Conservation (phyloP, 2,113 vertebrate species). For the Beaufortia kweichowensis region DNA sequence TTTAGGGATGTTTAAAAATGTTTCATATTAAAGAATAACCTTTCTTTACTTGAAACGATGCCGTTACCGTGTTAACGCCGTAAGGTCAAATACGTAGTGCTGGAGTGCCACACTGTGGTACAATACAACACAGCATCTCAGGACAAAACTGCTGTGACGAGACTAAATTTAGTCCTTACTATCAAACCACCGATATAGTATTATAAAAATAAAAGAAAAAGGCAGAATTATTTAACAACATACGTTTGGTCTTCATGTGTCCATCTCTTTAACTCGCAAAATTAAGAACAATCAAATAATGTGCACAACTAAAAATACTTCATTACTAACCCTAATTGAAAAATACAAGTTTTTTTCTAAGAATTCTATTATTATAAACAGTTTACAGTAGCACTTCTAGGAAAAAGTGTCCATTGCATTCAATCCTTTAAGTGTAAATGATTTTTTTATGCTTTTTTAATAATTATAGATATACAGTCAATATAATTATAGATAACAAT, state of each 20-base stretch:
- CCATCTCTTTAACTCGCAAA: too few species aligned
- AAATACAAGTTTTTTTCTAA: too few species aligned
- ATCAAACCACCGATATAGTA: neutral
- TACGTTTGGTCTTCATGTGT: too few species aligned
- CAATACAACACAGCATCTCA: conserved; percentile 53
- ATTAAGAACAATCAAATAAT: too few species aligned
- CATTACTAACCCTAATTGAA: too few species aligned
- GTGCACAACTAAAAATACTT: too few species aligned
- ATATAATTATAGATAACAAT: too few species aligned
- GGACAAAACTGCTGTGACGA: neutral
- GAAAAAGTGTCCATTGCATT: neutral
- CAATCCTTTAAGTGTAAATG: neutral
- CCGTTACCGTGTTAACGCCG: too few species aligned
- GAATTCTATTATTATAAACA: too few species aligned
- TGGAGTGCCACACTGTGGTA: conserved; percentile 86
- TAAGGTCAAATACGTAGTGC: conserved; percentile 70
- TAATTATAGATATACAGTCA: too few species aligned
- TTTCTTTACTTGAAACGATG: conserved; percentile 39
- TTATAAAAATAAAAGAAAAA: neutral
- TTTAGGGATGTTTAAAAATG: neutral
- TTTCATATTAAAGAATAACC: neutral
- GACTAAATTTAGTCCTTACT: neutral
- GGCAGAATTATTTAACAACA: too few species aligned
- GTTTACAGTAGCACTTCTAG: neutral
- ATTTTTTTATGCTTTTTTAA: too few species aligned